Percentiles rank a stretch among this genome's conserved stretches.
These are phyloP conservation scores for Pollenia angustigena DNA, from an alignment of 2,888 invertebrate species.

Conservation along the genomic window DNA sequence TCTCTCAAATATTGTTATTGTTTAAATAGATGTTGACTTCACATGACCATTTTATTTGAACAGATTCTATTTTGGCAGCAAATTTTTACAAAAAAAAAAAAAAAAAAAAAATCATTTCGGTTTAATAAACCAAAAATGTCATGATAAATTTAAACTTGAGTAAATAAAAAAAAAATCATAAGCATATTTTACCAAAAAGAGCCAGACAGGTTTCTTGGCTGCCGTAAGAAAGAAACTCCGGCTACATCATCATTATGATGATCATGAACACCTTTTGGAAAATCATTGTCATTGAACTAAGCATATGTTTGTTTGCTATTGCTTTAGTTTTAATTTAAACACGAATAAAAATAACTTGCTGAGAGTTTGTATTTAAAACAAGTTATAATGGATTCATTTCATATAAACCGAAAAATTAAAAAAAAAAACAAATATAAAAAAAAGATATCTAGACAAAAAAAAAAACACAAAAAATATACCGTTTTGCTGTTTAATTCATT, in stretches of 20 bases:
- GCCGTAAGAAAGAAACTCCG: not conserved
- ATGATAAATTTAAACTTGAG: not conserved
- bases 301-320: not conserved
- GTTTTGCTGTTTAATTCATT: slow-evolving; percentile 50
- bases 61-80: too few species aligned
- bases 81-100: too few species aligned
- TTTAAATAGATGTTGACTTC: too few species aligned
- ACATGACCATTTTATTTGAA: too few species aligned
- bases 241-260: not conserved
- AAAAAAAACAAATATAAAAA: slow-evolving; percentile 1
- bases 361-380: not conserved
- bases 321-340: not conserved
- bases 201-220: slow-evolving; percentile 10
- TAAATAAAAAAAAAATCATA: not conserved
- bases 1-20: too few species aligned
- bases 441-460: not conserved
- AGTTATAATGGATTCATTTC: slow-evolving; percentile 16
- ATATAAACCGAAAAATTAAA: slow-evolving; percentile 15
- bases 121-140: not conserved
- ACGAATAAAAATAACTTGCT: not conserved
- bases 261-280: not conserved
- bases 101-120: too few species aligned
- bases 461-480: slow-evolving; percentile 36
- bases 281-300: slow-evolving; percentile 23
- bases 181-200: slow-evolving; percentile 16